These are phyloP conservation scores for Beroe ovata DNA, from an alignment of 37 sponge, comb jelly and placozoan genomes.

Conservation along the genomic window DNA sequence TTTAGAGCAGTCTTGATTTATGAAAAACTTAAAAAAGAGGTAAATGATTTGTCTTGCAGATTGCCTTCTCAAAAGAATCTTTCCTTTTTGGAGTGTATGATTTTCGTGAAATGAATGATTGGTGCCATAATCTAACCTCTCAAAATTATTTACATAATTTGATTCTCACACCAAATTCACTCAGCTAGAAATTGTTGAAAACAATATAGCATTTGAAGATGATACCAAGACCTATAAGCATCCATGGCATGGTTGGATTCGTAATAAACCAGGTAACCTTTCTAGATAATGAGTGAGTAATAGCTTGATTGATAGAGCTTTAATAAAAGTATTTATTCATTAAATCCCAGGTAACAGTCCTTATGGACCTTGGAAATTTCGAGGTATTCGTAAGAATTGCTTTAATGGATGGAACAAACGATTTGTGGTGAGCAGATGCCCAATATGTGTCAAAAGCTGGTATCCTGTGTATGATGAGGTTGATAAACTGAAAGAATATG, in stretches of 20 bases:
- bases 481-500: slow-evolving; percentile 19
- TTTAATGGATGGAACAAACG: not conserved
- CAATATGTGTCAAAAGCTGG: not conserved
- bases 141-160: no score
- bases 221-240: not conserved
- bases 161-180: no score
- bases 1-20: not conserved
- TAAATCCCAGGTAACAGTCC: slow-evolving; percentile 15
- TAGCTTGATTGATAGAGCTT: no score
- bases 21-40: not conserved
- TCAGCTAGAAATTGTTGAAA: slow-evolving; percentile 7
- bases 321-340: no score
- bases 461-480: slow-evolving; percentile 44
- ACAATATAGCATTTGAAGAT: not conserved
- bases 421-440: not conserved
- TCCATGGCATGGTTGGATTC: slow-evolving; percentile 7
- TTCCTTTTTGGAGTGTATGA: no score
- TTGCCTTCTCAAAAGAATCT: not conserved
- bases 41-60: not conserved
- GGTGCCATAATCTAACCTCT: not conserved
- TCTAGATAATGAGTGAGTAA: not conserved
- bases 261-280: not conserved
- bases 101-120: not conserved
- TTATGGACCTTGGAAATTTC: not conserved
- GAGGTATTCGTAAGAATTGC: not conserved